These are phyloP conservation scores for Corythornis cristatus DNA, from an alignment of 2,113 vertebrate genomes.

Conservation along the genomic window DNA sequence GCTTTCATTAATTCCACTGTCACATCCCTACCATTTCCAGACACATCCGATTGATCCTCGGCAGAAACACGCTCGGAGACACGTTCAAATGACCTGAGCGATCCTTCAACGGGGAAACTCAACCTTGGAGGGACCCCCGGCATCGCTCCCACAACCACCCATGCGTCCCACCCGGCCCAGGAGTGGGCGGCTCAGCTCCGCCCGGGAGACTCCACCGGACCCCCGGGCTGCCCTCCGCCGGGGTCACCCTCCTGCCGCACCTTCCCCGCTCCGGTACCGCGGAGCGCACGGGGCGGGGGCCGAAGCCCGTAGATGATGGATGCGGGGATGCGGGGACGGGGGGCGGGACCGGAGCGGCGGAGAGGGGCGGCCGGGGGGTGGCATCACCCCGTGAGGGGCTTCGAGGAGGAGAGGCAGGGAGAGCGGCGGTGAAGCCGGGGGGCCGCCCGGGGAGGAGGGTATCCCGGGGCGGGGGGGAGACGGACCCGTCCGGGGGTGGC, in stretches of 20 bases:
- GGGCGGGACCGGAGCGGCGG: background rate
- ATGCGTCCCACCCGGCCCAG: background rate
- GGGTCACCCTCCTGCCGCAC: background rate
- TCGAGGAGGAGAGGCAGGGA: background rate
- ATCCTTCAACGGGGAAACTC: background rate
- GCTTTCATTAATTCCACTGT: background rate
- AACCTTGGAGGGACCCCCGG: background rate
- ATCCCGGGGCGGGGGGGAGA: background rate
- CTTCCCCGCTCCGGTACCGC: background rate
- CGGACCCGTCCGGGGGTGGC: slow-evolving; percentile 11
- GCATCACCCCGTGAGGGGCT: background rate
- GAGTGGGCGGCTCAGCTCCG: background rate
- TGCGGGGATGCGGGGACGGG: background rate
- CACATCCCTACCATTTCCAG: slow-evolving; percentile 20
- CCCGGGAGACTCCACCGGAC: background rate
- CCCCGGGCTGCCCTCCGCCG: background rate
- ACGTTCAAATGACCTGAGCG: background rate
- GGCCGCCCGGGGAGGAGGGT: background rate
- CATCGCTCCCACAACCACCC: background rate
- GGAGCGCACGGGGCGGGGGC: background rate
- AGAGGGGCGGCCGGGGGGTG: background rate
- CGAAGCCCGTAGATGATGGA: background rate
- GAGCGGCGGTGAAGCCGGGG: slow-evolving; percentile 33
- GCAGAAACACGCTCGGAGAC: background rate
- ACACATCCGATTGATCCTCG: background rate